Evolutionary conservation across 2,797 vertebrate genomes (phyloP), one percentile per base, ranked within the genome.

Genomic region (Lithobates sylvaticus): DNA sequence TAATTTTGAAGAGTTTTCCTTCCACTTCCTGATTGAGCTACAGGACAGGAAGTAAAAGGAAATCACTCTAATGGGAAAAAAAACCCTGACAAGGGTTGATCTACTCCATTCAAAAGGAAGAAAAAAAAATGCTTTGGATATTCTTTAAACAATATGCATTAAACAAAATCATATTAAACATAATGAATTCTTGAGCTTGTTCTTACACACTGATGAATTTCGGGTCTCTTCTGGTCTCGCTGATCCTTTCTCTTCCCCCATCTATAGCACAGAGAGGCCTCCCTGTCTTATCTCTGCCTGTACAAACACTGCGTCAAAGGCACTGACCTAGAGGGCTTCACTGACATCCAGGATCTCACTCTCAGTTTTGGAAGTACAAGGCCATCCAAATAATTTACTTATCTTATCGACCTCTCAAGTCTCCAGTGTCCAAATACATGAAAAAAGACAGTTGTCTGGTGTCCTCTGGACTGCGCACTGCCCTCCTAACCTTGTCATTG

Each of bases 251-350:
- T 9, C 42, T 23, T 9, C 54, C 54, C 54, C 21, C 54, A 21
- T 18, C 7, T 18, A 61, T 23, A 9, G 50, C 50, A 18, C 50
- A 58, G 50, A 54, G 54, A 61, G 42, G 32, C 47, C 69, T 64
- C 15, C 26, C 42, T 36, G 29, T 32, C 78, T 68, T 84, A 76
- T 84, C 64, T 84, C 5, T 76, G 15, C 16, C 27, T 70, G 75
- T 23, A 39, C 68, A 81, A 81, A 81, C 73, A 67, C 23, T 58
- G 32, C 42, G 47, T 61, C 29, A 39, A 61, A 64, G 75, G 32
- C 75, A 27, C 47, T 84, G 83, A 84, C 83, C 83, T 64, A 12
- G 13, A 42, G 83, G 76, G 8, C 47, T 29, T n/a, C 34, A 54
- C 42, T 3, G 15, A 6, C 27, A 68, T 50, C 12, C 77, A 32